Evolutionary conservation across 2,888 invertebrate genomes (phyloP).

Genomic region (Epirrhoe tristata): DNA sequence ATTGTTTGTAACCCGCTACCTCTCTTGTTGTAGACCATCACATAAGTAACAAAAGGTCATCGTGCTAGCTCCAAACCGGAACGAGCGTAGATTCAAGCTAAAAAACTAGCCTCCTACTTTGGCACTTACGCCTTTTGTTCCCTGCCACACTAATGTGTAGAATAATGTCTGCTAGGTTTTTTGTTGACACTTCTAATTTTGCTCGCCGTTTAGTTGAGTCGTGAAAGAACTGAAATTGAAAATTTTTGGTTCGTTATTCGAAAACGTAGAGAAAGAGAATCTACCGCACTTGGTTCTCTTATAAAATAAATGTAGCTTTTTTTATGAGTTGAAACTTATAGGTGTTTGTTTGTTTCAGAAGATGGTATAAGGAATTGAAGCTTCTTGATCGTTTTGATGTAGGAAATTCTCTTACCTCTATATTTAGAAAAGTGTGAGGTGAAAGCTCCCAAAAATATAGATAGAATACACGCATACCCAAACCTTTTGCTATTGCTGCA

Average conservation of each 20-base stretch:
- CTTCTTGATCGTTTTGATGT: too few relatives aligned
- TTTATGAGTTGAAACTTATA: too few relatives aligned
- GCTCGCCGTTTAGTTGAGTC: conserved; percentile 27
- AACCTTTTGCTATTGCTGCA: conserved; percentile 11
- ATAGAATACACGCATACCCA: too few relatives aligned
- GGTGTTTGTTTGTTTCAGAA: too few relatives aligned
- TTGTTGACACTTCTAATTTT: conserved; percentile 43
- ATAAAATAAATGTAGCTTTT: background rate
- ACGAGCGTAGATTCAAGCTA: conserved; percentile 75
- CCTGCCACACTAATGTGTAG: conserved; percentile 21
- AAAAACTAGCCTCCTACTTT: conserved; percentile 72
- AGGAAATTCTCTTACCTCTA: too few relatives aligned
- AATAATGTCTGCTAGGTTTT: conserved; percentile 39
- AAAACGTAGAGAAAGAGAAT: background rate
- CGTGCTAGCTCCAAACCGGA: conserved; percentile 83
- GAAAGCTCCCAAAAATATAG: too few relatives aligned
- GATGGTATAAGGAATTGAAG: too few relatives aligned
- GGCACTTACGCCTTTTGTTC: conserved; percentile 36
- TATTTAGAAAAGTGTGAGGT: too few relatives aligned
- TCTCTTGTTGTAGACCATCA: conserved; percentile 57
- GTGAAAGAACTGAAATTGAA: conserved; percentile 3
- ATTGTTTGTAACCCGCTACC: too few relatives aligned
- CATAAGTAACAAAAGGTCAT: conserved; percentile 81
- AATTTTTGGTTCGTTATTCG: background rate
- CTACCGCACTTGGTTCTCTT: background rate